Percentiles rank a stretch among this genome's conserved stretches.
Evolutionary conservation across 2,888 invertebrate genomes (phyloP).

Genomic region (Zaprionus bogoriensis): DNA sequence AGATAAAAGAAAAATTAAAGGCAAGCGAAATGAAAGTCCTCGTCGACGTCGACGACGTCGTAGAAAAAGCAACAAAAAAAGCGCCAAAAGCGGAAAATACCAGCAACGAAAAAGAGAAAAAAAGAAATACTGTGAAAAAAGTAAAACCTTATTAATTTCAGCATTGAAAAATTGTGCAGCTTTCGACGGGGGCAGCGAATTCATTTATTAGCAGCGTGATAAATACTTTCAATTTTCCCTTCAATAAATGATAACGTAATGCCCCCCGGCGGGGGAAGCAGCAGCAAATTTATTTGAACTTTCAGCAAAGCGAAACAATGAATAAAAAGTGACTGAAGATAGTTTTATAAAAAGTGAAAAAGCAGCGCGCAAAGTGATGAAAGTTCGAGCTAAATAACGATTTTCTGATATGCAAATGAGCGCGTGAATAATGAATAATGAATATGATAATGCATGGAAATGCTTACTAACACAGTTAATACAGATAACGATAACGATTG

Average conservation of each 20-base stretch:
- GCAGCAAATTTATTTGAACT: conserved; percentile 58
- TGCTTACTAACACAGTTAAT: too few relatives aligned
- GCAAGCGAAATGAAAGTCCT: conserved; percentile 68
- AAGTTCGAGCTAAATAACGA: not conserved
- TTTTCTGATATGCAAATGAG: not conserved
- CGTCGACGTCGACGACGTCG: conserved; percentile 17
- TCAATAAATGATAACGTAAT: conserved; percentile 78
- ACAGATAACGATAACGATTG: too few relatives aligned
- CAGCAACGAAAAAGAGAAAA: too few relatives aligned
- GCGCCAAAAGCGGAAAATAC: conserved; percentile 24
- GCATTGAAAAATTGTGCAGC: conserved; percentile 77
- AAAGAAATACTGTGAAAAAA: conserved; percentile 20
- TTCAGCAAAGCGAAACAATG: conserved; percentile 22
- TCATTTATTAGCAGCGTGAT: conserved; percentile 76
- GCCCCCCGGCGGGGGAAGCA: too few relatives aligned
- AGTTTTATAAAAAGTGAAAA: not conserved
- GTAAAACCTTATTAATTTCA: conserved; percentile 76
- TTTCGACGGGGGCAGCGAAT: conserved; percentile 69
- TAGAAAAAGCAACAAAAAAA: not conserved
- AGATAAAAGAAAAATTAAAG: conserved; percentile 79
- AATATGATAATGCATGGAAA: too few relatives aligned
- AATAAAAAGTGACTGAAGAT: conserved; percentile 7
- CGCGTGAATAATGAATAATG: not conserved
- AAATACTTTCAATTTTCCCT: conserved; percentile 77
- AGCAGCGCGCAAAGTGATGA: not conserved